Base-by-base conservation (phyloP, 2,797 vertebrate genomes). In the Avahi laniger region DNA sequence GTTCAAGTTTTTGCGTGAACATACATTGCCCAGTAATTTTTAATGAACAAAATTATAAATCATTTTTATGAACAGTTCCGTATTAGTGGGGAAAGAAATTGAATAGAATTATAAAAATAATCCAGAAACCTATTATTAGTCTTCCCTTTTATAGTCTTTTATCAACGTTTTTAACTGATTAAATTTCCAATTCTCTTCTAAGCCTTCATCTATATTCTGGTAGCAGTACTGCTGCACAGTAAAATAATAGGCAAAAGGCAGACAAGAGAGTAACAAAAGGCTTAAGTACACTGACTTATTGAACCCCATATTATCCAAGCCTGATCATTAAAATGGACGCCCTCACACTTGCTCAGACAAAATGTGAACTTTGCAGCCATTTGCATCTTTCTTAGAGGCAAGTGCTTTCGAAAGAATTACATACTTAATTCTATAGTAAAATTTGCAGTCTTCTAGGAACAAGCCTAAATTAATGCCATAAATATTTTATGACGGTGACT, bases 1-100 rank as follows among this genome's bases (percentile, higher is more conserved):
- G 33, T 59, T 17, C 20, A 80, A 10, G 73, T 70, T 87, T 85
- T 70, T 80, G 18, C 61, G 41, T 87, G 73, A n/a, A n/a, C 33
- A 11, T 41, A 7, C 79, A 35, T 30, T 87, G 67, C 20, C 48
- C 57, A 52, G 12, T 88, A 92, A 80, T 89, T 80, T 80, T 94
- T 94, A 94, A 87, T 12, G 72, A 75, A 35, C 57, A 89, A 67
- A 89, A 38, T 75, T 85, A 80, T 38, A 78, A 91, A 72, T 73
- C 3, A 38, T 84, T 18, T 79, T 89, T 72, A 57, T 80, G 85
- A 81, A 61, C 11, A 86, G 15, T n/a, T 91, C 5, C 75, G 9
- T 67, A 3, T 82, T 86, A n/a, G 38, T 73, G 59, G 50, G 85
- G 30, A 69, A 79, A 43, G 38, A 83, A 67, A 57, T 57, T 59